phyloP scores from a whole-genome alignment of 2,113 vertebrate genomes.

The Rattus rattus region DNA sequence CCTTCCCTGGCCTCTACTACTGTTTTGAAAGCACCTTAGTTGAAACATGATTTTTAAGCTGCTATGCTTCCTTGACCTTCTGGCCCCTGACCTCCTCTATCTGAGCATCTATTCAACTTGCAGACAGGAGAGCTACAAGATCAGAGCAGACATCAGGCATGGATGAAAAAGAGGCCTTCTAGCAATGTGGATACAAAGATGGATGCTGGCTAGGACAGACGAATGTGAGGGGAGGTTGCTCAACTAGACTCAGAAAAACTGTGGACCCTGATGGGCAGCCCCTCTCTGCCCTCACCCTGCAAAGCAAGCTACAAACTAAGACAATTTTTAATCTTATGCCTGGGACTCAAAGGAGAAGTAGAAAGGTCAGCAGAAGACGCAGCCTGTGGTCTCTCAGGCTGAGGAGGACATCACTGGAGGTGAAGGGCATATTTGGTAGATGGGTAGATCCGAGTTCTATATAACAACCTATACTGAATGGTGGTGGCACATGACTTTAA shows the following conservation, averaged over 20 bases:
- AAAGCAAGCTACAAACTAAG: not conserved
- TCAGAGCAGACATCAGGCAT: not conserved
- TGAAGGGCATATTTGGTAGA: not conserved
- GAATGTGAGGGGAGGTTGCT: not conserved
- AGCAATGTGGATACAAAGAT: not conserved
- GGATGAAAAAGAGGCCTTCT: not conserved
- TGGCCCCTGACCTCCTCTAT: not conserved
- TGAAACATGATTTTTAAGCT: not conserved
- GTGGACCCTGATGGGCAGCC: not conserved
- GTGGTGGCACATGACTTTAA: not conserved
- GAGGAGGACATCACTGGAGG: not conserved
- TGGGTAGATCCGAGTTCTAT: no score
- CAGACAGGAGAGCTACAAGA: not conserved
- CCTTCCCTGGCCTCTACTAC: not conserved
- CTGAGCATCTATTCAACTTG: not conserved
- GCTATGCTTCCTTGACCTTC: not conserved
- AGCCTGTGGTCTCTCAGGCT: not conserved
- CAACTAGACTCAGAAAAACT: not conserved
- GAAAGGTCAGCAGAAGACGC: not conserved
- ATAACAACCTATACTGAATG: no score
- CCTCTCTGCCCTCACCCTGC: not conserved
- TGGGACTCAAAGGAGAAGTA: not conserved
- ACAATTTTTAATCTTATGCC: not conserved
- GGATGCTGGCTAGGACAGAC: not conserved
- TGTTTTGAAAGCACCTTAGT: not conserved